Conservation (phyloP, 2,113 vertebrate species). For the Pampusana beccarii region DNA sequence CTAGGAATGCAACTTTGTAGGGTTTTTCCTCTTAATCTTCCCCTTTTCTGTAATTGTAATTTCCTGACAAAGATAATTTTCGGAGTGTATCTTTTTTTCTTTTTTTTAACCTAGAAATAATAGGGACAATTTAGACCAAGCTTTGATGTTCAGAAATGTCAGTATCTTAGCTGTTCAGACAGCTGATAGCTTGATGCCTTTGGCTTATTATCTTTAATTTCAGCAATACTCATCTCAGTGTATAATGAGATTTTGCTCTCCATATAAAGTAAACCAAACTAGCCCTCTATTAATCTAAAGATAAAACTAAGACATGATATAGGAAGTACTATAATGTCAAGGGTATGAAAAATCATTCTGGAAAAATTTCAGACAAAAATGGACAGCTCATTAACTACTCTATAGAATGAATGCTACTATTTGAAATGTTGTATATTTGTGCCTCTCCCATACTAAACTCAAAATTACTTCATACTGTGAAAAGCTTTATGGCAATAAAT, state of each 20-base stretch:
- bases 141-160: slow-evolving; percentile 53
- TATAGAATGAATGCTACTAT: background rate
- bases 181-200: slow-evolving; percentile 49
- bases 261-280: slow-evolving; percentile 6
- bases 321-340: background rate
- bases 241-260: background rate
- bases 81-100: background rate
- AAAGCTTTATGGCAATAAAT: background rate
- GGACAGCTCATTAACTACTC: background rate
- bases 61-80: background rate
- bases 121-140: slow-evolving; percentile 1
- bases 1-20: background rate
- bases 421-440: background rate
- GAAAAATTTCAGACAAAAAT: background rate
- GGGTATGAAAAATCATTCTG: background rate
- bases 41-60: background rate
- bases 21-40: background rate
- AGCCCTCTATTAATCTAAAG: background rate
- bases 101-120: background rate
- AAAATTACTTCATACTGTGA: background rate
- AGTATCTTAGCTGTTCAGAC: slow-evolving; percentile 35
- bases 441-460: background rate
- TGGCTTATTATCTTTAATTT: slow-evolving; percentile 51
- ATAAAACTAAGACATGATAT: background rate
- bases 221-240: background rate